Percentiles rank a stretch among this genome's conserved stretches.
Evolutionary conservation across 2,113 vertebrate genomes (phyloP).

Genomic region (Ochotona curzoniae): DNA sequence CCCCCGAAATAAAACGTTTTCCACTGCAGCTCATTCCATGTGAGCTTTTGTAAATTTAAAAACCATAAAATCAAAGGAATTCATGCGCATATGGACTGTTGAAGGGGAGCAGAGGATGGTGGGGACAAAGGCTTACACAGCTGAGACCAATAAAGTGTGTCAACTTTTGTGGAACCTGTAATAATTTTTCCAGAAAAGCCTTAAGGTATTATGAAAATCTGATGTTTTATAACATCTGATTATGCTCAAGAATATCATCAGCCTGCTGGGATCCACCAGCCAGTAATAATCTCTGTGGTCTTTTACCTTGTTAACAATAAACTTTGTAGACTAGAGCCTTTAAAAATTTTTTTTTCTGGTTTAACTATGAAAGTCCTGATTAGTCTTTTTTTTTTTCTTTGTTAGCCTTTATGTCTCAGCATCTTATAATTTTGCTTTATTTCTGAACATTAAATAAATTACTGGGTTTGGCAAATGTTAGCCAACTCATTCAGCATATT

Average conservation of each 20-base stretch:
- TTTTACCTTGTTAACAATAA: neutral
- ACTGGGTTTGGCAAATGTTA: neutral
- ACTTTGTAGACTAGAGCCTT: neutral
- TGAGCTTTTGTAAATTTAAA: neutral
- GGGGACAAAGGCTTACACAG: neutral
- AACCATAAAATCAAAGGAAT: neutral
- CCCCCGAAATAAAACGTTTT: neutral
- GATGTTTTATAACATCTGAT: neutral
- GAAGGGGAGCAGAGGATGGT: neutral
- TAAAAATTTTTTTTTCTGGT: neutral
- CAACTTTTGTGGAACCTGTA: conserved; percentile 7
- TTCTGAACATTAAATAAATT: neutral
- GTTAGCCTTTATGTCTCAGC: neutral
- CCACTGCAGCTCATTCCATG: neutral
- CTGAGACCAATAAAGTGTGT: neutral
- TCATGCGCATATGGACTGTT: neutral
- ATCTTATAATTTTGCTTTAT: neutral
- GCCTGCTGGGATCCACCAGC: neutral
- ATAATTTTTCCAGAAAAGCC: neutral
- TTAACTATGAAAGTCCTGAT: neutral
- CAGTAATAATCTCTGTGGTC: neutral
- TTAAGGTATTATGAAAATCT: neutral
- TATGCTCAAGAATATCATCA: neutral
- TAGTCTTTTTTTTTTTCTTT: neutral
- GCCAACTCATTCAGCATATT: neutral